These are phyloP conservation scores for Drosophila ficusphila DNA, from an alignment of 1,140 invertebrate species.

Conservation along the genomic window DNA sequence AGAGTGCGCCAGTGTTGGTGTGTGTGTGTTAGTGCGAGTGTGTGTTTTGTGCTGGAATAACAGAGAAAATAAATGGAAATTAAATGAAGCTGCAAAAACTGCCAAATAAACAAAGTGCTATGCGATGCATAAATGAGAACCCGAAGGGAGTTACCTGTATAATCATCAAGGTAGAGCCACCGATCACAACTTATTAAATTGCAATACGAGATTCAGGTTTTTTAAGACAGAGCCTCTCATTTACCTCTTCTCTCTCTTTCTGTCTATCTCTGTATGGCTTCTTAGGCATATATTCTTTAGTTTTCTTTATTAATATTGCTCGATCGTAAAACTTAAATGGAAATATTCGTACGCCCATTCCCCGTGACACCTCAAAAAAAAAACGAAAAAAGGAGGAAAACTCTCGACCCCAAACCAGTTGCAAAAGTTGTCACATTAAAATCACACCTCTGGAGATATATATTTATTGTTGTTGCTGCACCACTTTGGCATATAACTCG, in stretches of 20 bases:
- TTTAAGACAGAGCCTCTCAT: slow-evolving; percentile 5
- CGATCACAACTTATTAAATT: slow-evolving; percentile 74
- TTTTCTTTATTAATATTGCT: slow-evolving; percentile 30
- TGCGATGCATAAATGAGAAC: slow-evolving; percentile 69
- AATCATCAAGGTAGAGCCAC: slow-evolving; percentile 49
- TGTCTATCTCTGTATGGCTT: slow-evolving; percentile 52
- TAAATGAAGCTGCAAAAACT: slow-evolving; percentile 72
- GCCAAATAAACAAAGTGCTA: slow-evolving; percentile 60
- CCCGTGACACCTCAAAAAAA: slow-evolving; percentile 27
- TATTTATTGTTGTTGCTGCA: slow-evolving; percentile 77
- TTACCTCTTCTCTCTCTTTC: background rate
- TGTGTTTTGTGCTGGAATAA: slow-evolving; percentile 43
- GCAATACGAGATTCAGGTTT: slow-evolving; percentile 70
- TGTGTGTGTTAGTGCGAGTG: background rate
- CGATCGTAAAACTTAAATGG: slow-evolving; percentile 42
- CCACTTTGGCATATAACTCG: slow-evolving; percentile 69
- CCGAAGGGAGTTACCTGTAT: slow-evolving; percentile 65
- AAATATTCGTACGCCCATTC: slow-evolving; percentile 53
- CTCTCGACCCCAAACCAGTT: slow-evolving; percentile 63
- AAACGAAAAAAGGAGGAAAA: slow-evolving; percentile 7
- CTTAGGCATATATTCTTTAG: slow-evolving; percentile 25
- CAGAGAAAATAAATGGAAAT: slow-evolving; percentile 56
- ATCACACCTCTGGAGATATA: slow-evolving; percentile 78
- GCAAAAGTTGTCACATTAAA: slow-evolving; percentile 81
- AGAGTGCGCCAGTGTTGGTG: slow-evolving; percentile 35